A percentile compares a stretch with the other conserved stretches of the same genome.
Evolutionary conservation across 2,888 invertebrate species (phyloP).

Genomic region (Acronicta alni): DNA sequence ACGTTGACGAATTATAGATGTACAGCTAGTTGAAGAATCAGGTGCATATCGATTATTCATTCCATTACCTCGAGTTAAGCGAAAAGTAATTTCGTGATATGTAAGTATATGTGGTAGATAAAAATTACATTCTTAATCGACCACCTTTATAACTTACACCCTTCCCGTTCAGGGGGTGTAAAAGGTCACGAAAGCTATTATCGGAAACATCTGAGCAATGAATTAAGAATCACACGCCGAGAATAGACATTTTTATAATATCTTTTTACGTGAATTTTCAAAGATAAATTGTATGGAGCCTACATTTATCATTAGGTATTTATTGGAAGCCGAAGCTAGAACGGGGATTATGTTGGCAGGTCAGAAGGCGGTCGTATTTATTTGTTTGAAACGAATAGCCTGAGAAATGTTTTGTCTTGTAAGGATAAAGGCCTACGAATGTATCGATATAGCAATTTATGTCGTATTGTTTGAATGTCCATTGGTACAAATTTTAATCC

Average conservation of each 20-base stretch:
- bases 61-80: not conserved
- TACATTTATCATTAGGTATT: slow-evolving; percentile 34
- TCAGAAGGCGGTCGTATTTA: slow-evolving; percentile 17
- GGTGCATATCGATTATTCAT: not conserved
- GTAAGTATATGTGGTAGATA: not conserved
- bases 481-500: no score
- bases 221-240: slow-evolving; percentile 58
- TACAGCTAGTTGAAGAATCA: not conserved
- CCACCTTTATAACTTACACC: not conserved
- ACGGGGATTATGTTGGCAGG: slow-evolving; percentile 22
- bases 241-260: slow-evolving; percentile 25
- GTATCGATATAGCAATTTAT: no score
- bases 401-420: slow-evolving; percentile 12
- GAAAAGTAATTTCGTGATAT: not conserved
- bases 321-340: slow-evolving; percentile 20
- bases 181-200: slow-evolving; percentile 69
- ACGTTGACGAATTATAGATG: not conserved
- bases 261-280: slow-evolving; percentile 13
- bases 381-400: slow-evolving; percentile 33
- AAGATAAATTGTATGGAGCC: slow-evolving; percentile 20
- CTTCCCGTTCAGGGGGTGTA: slow-evolving; percentile 20
- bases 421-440: no score
- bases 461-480: no score
- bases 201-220: slow-evolving; percentile 56
- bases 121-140: not conserved